Evolutionary conservation across 2,797 vertebrate species (phyloP), one percentile per base, ranked within the genome.

Genomic region (Manis javanica): DNA sequence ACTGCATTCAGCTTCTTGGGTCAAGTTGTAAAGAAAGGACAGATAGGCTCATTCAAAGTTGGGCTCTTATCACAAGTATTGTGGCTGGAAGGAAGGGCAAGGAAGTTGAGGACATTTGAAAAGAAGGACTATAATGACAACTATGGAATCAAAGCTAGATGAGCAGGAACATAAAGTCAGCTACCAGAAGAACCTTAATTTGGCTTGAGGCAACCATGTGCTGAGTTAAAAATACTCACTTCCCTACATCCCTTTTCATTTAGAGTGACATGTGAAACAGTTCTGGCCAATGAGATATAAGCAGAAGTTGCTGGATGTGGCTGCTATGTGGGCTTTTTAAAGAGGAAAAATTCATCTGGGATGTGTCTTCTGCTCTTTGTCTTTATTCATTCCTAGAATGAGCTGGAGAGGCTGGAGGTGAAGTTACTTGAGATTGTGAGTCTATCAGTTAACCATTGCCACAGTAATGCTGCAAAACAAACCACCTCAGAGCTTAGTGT

Each of bases 391-490:
- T 68, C 39, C 34, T 82, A 51, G 79, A 87, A 68, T 72, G 79
- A 74, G 79, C 78, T 24, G 42, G 78, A 63, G 42, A 81, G 53
- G 19, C 59, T 8, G n/a, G 79, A 82, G 79, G 39, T 8, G 15
- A 89, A 81, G 34, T 37, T 49, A 64, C 55, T 64, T 82, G 72
- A 97, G 66, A 86, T 90, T 49, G 59, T 34, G 46, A 68, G 23
- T 6, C 10, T 34, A 63, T 51, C 57, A n/a, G 59, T 74, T 82
- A 71, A 59, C 37, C 42, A 51, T 68, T 69, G 95, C 57, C 63
- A 37, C 34, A 42, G 24, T 31, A 49, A 55, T 26, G n/a, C 37
- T 79, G 51, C 37, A 51, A 66, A 95, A 78, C 37, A 90, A 89
- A 37, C 69, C 29, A 16, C 31, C 23, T 49, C n/a, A 3, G 24